A percentile compares a stretch with the other conserved stretches of the same genome.
Evolutionary conservation across 1,140 invertebrate genomes (phyloP).

Genomic region (Centruroides sculpturatus): DNA sequence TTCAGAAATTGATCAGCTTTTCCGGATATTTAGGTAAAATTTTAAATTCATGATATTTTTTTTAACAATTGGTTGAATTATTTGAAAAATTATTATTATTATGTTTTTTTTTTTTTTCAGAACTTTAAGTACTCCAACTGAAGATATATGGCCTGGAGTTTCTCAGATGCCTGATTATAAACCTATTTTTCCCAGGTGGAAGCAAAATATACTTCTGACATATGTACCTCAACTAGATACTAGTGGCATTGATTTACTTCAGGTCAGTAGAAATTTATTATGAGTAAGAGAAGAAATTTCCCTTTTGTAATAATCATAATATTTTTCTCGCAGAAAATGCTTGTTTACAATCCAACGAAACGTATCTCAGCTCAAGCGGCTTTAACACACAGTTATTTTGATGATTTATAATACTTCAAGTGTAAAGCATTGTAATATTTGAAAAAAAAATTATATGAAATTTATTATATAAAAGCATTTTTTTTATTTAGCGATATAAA

Average conservation of each 20-base stretch:
- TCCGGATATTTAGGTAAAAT: slow-evolving; percentile 71
- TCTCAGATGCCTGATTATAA: slow-evolving; percentile 76
- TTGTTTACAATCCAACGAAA: slow-evolving; percentile 58
- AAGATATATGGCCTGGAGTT: slow-evolving; percentile 81
- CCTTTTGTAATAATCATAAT: no score
- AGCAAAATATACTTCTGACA: slow-evolving; percentile 44
- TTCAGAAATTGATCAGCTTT: slow-evolving; percentile 90
- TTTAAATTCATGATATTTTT: background rate
- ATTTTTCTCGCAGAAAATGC: slow-evolving; percentile 54
- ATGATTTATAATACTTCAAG: slow-evolving; percentile 43
- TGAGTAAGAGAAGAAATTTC: no score
- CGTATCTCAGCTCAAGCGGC: slow-evolving; percentile 57
- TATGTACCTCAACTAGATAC: slow-evolving; percentile 45
- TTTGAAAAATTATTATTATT: background rate
- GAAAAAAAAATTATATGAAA: no score
- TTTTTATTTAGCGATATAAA: no score
- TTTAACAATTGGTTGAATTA: background rate
- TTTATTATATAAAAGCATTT: no score
- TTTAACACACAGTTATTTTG: slow-evolving; percentile 60
- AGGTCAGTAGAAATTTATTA: slow-evolving; percentile 34
- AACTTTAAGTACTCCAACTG: slow-evolving; percentile 77
- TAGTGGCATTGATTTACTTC: slow-evolving; percentile 52
- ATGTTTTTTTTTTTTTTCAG: slow-evolving; percentile 24
- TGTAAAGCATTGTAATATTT: background rate
- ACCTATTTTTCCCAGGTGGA: slow-evolving; percentile 79